Conservation (phyloP, 2,797 vertebrate species). For the Phrynocephalus guinanensis region DNA sequence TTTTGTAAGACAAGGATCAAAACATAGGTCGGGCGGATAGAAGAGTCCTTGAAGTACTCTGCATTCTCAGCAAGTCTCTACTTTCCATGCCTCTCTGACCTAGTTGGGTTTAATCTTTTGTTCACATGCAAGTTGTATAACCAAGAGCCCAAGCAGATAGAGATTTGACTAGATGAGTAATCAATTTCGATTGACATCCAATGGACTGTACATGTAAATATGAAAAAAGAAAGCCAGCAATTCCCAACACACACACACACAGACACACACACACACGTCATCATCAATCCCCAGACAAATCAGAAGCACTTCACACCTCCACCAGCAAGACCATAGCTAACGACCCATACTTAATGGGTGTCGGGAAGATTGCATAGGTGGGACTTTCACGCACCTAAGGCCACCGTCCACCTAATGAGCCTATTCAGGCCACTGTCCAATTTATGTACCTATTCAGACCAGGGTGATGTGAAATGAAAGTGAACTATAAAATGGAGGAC, state of each 20-base stretch:
- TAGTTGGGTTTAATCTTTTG: neutral
- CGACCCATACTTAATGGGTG: too few species aligned
- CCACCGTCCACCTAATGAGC: too few species aligned
- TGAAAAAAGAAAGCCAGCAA: neutral
- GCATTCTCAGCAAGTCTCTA: conserved; percentile 25
- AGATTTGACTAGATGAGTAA: neutral
- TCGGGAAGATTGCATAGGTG: too few species aligned
- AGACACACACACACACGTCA: too few species aligned
- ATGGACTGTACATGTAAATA: neutral
- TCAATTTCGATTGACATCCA: neutral
- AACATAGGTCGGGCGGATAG: conserved; percentile 1
- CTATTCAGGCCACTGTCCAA: too few species aligned
- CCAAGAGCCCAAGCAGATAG: neutral
- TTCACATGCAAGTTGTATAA: neutral
- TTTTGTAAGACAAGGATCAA: conserved; percentile 9
- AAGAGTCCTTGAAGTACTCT: conserved; percentile 21
- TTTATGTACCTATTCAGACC: too few species aligned
- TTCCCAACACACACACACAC: neutral
- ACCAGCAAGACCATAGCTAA: too few species aligned
- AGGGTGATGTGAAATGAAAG: too few species aligned
- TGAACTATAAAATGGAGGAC: too few species aligned
- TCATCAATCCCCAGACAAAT: too few species aligned
- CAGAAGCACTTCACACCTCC: too few species aligned
- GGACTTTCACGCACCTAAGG: too few species aligned
- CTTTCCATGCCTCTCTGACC: neutral